Conservation (phyloP, 1,140 invertebrate genomes). For the Drosophila arizonae region DNA sequence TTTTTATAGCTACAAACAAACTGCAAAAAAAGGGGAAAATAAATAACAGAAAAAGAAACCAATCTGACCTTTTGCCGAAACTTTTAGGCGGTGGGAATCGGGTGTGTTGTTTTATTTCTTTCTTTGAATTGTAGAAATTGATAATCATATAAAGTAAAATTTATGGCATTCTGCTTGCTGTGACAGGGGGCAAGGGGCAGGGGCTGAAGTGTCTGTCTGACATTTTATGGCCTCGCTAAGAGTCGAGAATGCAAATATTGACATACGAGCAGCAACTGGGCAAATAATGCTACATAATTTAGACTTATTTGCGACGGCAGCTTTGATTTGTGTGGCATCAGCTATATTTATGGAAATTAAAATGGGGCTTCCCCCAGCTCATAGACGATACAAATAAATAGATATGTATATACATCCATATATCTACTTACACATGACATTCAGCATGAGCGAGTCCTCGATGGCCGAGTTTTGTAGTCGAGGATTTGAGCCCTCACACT, state of each 20-base stretch:
- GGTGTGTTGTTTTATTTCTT: conserved; percentile 26
- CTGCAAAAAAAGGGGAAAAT: background rate
- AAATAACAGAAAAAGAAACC: background rate
- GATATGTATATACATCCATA: too few relatives aligned
- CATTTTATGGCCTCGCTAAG: conserved; percentile 59
- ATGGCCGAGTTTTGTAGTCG: conserved; percentile 87
- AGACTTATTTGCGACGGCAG: conserved; percentile 65
- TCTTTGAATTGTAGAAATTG: conserved; percentile 62
- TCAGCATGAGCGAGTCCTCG: conserved; percentile 91
- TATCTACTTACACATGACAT: conserved; percentile 92
- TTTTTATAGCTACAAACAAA: conserved; percentile 20
- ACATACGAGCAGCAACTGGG: conserved; percentile 59
- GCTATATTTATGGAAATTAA: conserved; percentile 59
- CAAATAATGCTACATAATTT: conserved; percentile 73
- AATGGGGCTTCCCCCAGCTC: conserved; percentile 34
- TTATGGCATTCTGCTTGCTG: conserved; percentile 47
- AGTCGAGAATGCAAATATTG: conserved; percentile 65
- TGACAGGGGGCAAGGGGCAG: background rate
- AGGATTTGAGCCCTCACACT: conserved; percentile 93
- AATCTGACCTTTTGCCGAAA: conserved; percentile 28
- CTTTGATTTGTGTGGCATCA: conserved; percentile 63
- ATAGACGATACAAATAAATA: background rate
- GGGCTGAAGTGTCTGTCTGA: conserved; percentile 21
- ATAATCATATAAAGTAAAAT: conserved; percentile 78
- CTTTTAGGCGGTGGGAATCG: background rate